Conservation (phyloP, 1,140 invertebrate species). For the Cotesia glomerata region DNA sequence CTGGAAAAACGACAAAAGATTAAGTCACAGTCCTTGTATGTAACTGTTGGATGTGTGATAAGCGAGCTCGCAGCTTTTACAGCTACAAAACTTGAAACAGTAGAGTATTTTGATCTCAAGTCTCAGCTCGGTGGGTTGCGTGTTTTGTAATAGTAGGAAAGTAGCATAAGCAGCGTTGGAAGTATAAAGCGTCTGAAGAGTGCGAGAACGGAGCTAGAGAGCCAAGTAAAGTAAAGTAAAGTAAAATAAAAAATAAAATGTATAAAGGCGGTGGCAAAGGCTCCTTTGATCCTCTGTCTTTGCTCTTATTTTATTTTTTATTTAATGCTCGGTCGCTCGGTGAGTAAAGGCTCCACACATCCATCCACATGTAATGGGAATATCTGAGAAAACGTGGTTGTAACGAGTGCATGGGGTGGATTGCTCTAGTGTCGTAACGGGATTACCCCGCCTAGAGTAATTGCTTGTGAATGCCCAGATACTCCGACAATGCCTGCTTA, state of each 20-base stretch:
- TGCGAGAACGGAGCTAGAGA: conserved; percentile 38
- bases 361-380: conserved; percentile 13
- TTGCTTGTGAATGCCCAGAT: conserved; percentile 54
- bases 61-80: too few relatives aligned
- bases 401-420: background rate
- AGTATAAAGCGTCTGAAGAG: conserved; percentile 33
- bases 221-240: too few relatives aligned
- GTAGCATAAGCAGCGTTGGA: conserved; percentile 17
- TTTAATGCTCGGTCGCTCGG: too few relatives aligned
- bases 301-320: too few relatives aligned
- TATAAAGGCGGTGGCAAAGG: conserved; percentile 10
- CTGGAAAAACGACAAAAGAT: too few relatives aligned
- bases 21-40: too few relatives aligned
- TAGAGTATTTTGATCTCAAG: too few relatives aligned
- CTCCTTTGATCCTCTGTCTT: conserved; percentile 49
- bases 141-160: background rate
- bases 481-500: conserved; percentile 41
- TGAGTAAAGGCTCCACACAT: background rate
- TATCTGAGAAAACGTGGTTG: background rate
- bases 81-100: too few relatives aligned
- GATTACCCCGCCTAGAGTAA: conserved; percentile 54
- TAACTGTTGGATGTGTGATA: too few relatives aligned
- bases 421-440: conserved; percentile 37
- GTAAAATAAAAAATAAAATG: too few relatives aligned
- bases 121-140: too few relatives aligned